Conservation (phyloP, 2,888 invertebrate genomes). For the Idaea dimidiata region DNA sequence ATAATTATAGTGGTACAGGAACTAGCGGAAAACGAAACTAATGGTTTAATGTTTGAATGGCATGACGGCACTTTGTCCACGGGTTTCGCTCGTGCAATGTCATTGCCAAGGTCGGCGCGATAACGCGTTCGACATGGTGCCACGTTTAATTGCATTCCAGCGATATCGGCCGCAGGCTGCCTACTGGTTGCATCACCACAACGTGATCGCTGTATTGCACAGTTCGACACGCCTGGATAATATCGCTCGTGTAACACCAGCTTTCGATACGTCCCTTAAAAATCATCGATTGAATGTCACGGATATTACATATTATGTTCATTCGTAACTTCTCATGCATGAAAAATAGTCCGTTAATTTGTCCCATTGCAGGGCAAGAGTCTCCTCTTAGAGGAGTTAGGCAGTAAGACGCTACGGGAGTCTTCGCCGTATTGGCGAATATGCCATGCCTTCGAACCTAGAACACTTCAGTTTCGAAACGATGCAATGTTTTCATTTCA, state of each 20-base stretch:
- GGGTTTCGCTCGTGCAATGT: slow-evolving; percentile 46
- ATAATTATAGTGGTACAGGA: not conserved
- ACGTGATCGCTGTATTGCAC: slow-evolving; percentile 51
- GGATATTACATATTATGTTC: not conserved
- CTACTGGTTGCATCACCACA: slow-evolving; percentile 58
- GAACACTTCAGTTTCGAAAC: no score
- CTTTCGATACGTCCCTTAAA: slow-evolving; percentile 30
- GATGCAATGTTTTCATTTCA: no score
- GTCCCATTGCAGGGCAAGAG: no score
- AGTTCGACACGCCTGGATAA: slow-evolving; percentile 6
- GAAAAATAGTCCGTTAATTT: no score
- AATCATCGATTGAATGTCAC: not conserved
- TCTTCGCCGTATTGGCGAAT: no score
- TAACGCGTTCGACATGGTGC: slow-evolving; percentile 66
- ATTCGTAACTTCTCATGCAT: no score
- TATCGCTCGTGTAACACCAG: slow-evolving; percentile 21
- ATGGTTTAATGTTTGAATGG: slow-evolving; percentile 8
- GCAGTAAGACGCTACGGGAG: no score
- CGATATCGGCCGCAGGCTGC: slow-evolving; percentile 47
- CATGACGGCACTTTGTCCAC: slow-evolving; percentile 25
- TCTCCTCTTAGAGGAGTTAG: no score
- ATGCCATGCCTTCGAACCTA: no score
- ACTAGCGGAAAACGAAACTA: not conserved
- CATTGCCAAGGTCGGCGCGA: slow-evolving; percentile 72
- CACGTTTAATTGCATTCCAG: slow-evolving; percentile 72